A percentile compares a stretch with the other conserved stretches of the same genome.
Conservation (phyloP, 2,113 vertebrate genomes). For the Oenanthe oenanthe region DNA sequence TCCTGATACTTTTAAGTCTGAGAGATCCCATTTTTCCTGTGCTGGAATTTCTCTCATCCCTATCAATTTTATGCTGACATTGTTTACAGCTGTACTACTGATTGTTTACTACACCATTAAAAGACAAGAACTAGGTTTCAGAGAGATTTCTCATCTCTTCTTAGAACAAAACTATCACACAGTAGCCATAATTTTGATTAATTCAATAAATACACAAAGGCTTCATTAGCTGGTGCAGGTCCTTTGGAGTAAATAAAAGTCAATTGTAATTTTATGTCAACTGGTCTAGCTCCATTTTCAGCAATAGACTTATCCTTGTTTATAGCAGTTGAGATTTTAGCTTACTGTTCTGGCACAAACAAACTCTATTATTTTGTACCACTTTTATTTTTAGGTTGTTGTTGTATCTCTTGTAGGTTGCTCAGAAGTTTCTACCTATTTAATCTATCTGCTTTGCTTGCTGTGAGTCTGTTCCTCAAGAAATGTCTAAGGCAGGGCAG, state of each 20-base stretch:
- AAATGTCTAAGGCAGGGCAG: constrained; percentile 62
- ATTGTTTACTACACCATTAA: background rate
- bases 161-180: background rate
- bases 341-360: background rate
- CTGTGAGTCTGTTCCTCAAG: constrained; percentile 56
- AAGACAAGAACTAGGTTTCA: background rate
- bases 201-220: background rate
- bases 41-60: background rate
- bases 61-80: background rate
- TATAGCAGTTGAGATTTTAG: constrained; percentile 1
- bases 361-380: constrained; percentile 28
- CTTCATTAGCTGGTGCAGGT: background rate
- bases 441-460: constrained; percentile 55
- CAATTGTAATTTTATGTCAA: background rate
- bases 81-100: background rate
- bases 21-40: background rate
- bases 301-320: background rate
- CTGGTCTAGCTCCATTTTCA: background rate
- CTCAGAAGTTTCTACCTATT: constrained; percentile 58
- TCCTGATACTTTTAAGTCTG: background rate
- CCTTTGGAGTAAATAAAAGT: background rate
- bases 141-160: background rate
- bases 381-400: constrained; percentile 50
- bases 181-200: background rate
- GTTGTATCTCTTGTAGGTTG: constrained; percentile 23